These are phyloP conservation scores for Gandaritis pyraliata DNA, from an alignment of 2,888 invertebrate genomes.

Conservation along the genomic window DNA sequence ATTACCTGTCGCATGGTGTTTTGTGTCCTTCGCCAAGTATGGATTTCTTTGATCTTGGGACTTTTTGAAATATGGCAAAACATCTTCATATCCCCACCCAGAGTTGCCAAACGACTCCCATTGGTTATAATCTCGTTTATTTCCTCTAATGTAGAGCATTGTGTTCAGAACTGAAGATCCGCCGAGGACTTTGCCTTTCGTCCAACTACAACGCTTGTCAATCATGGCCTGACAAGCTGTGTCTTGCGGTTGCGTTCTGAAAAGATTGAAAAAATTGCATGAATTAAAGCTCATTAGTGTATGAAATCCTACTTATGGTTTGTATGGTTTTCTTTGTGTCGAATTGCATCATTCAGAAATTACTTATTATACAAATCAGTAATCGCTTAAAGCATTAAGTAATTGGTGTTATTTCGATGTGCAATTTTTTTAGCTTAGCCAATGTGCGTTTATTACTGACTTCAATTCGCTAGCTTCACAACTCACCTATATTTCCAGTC, in stretches of 20 bases:
- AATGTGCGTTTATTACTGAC: slow-evolving; percentile 4
- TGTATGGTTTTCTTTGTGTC: slow-evolving; percentile 7
- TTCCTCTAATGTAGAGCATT: slow-evolving; percentile 96
- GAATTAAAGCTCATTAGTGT: slow-evolving; percentile 6
- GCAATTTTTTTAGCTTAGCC: slow-evolving; percentile 18
- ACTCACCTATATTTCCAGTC: slow-evolving; percentile 94
- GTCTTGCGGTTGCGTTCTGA: slow-evolving; percentile 91
- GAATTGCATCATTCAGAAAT: slow-evolving; percentile 7
- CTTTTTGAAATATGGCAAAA: slow-evolving; percentile 93
- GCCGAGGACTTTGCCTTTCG: slow-evolving; percentile 94
- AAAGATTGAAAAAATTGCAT: slow-evolving; percentile 47
- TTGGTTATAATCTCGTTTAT: slow-evolving; percentile 92
- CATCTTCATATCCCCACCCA: slow-evolving; percentile 94
- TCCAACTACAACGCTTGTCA: slow-evolving; percentile 94
- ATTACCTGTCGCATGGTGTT: slow-evolving; percentile 89
- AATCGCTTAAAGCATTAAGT: slow-evolving; percentile 21
- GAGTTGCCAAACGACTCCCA: slow-evolving; percentile 94
- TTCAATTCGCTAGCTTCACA: background rate
- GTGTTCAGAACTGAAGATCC: slow-evolving; percentile 95
- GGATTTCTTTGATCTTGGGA: slow-evolving; percentile 95
- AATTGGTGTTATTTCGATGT: slow-evolving; percentile 26
- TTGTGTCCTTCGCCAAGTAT: slow-evolving; percentile 90
- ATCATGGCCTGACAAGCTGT: slow-evolving; percentile 94
- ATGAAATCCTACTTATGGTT: no score
- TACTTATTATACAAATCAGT: slow-evolving; percentile 12